phyloP scores from a whole-genome alignment of 2,113 vertebrate species.

The Etheostoma cragini region DNA sequence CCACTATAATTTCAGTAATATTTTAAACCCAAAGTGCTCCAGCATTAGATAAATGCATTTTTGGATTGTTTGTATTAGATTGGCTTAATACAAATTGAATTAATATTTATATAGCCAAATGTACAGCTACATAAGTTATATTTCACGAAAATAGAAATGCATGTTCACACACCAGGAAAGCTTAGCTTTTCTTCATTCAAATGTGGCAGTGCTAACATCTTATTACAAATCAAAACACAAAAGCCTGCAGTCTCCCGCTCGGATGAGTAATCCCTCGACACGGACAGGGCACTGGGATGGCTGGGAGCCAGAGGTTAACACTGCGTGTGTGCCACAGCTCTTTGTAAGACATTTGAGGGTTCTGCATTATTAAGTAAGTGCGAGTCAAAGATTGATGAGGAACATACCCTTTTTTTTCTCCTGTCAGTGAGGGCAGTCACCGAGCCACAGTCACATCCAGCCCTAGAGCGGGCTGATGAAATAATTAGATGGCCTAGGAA shows the following conservation, averaged over 20 bases:
- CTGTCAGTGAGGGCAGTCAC: conserved; percentile 21
- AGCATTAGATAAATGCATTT: background rate
- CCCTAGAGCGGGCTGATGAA: conserved; percentile 54
- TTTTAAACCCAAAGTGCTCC: background rate
- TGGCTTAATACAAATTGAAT: background rate
- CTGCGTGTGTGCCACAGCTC: conserved; percentile 16
- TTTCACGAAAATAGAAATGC: background rate
- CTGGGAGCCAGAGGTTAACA: conserved; percentile 44
- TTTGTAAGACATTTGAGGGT: conserved; percentile 67
- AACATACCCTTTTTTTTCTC: conserved; percentile 44
- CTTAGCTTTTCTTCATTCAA: background rate
- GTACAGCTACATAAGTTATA: background rate
- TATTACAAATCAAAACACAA: conserved; percentile 43
- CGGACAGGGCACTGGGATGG: conserved; percentile 27
- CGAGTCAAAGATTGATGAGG: conserved; percentile 74
- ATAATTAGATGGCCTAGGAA: conserved; percentile 53
- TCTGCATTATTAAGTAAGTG: conserved; percentile 69
- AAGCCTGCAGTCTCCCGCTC: conserved; percentile 5
- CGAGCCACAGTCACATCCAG: conserved; percentile 32
- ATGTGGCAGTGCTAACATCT: background rate
- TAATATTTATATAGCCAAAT: background rate
- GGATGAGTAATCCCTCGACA: conserved; percentile 31
- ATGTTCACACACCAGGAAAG: background rate
- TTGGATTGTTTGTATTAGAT: background rate
- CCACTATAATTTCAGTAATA: background rate